These are phyloP conservation scores for Aromia moschata DNA, from an alignment of 2,888 invertebrate genomes.

Conservation along the genomic window DNA sequence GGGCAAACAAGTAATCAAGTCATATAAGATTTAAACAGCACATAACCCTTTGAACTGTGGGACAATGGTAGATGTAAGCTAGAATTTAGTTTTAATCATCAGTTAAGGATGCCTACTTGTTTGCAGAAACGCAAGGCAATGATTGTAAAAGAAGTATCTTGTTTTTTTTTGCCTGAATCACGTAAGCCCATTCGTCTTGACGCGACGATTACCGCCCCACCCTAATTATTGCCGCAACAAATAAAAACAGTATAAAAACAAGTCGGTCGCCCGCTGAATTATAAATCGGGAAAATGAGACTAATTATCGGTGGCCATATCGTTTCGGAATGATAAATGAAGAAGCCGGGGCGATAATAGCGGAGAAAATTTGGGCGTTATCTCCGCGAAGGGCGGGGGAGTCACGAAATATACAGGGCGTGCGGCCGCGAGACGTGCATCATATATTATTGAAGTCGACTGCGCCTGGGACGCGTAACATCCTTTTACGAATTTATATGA, in stretches of 20 bases:
- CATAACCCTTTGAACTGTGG: no score
- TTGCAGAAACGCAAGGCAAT: no score
- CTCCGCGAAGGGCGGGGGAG: slow-evolving; percentile 30
- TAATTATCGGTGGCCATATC: slow-evolving; percentile 35
- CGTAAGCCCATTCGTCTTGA: no score
- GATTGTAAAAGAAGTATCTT: no score
- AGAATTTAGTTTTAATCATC: no score
- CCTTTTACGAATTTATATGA: slow-evolving; percentile 62
- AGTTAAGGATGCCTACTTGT: no score
- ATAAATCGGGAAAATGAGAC: slow-evolving; percentile 31
- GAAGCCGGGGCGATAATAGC: slow-evolving; percentile 34
- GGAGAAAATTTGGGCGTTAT: slow-evolving; percentile 31
- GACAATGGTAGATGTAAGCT: no score
- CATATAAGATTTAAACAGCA: no score
- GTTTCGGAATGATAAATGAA: slow-evolving; percentile 39
- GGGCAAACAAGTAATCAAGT: no score
- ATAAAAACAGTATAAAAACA: slow-evolving; percentile 28
- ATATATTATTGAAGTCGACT: slow-evolving; percentile 66
- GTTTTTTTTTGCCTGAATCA: no score
- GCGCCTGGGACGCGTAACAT: slow-evolving; percentile 36
- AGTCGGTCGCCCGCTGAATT: slow-evolving; percentile 32
- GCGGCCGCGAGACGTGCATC: slow-evolving; percentile 55
- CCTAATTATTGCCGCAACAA: not conserved
- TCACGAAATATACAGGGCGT: slow-evolving; percentile 47
- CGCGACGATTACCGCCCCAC: slow-evolving; percentile 3